These are phyloP conservation scores for Thymelicus acteon DNA, from an alignment of 2,888 invertebrate species.

Conservation along the genomic window DNA sequence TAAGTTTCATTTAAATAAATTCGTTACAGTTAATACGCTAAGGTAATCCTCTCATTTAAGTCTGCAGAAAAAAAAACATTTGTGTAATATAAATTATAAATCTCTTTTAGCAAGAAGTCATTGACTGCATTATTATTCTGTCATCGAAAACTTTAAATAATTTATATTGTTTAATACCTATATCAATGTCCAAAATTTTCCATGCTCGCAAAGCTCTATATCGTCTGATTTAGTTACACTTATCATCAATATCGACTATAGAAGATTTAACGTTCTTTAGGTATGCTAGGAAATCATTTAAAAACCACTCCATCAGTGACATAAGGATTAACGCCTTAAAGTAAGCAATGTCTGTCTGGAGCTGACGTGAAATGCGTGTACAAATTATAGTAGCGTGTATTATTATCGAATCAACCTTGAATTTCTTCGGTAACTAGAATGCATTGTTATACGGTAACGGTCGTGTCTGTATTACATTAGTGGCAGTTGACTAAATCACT, in stretches of 20 bases:
- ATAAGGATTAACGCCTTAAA: conserved; percentile 18
- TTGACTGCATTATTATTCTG: no score
- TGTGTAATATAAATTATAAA: no score
- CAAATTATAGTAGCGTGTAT: background rate
- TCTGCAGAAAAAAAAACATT: no score
- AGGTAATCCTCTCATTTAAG: no score
- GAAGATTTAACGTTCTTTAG: conserved; percentile 10
- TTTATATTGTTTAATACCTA: no score
- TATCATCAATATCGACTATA: background rate
- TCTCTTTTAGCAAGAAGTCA: no score
- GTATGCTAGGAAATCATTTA: conserved; percentile 18
- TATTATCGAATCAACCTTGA: conserved; percentile 31
- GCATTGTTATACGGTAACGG: conserved; percentile 20
- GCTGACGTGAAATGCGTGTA: conserved; percentile 10
- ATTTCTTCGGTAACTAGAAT: conserved; percentile 15
- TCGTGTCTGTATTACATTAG: background rate
- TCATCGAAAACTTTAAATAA: no score
- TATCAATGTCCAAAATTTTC: no score
- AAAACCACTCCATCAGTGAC: conserved; percentile 16
- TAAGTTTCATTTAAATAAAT: no score
- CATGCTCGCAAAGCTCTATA: no score
- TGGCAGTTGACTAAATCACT: background rate
- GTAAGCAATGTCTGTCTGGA: conserved; percentile 7
- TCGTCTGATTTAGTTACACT: background rate
- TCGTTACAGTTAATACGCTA: no score